Percentiles rank a stretch among this genome's conserved stretches.
Conservation (phyloP, 1,140 invertebrate genomes). For the Paraescarpia echinospica region DNA sequence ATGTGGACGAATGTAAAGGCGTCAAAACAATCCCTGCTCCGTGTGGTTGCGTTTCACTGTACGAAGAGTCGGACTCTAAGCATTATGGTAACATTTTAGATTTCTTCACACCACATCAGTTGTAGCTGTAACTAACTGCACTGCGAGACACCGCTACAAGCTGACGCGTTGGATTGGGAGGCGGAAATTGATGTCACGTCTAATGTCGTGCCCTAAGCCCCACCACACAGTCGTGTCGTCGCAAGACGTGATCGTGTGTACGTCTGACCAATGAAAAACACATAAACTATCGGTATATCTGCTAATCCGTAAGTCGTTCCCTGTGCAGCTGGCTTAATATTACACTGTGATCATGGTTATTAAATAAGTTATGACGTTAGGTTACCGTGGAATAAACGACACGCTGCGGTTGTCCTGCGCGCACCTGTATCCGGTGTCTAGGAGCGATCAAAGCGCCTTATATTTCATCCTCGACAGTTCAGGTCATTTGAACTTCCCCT, state of each 20-base stretch:
- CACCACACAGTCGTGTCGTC: background rate
- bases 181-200: background rate
- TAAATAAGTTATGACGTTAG: background rate
- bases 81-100: background rate
- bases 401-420: background rate
- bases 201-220: background rate
- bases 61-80: too few relatives aligned
- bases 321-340: background rate
- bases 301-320: background rate
- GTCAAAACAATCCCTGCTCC: background rate
- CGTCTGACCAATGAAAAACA: background rate
- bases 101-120: background rate
- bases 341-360: background rate
- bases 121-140: background rate
- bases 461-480: background rate
- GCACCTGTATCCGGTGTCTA: background rate
- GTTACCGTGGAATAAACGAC: background rate
- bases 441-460: background rate
- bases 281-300: background rate
- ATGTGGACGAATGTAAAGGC: background rate
- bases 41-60: too few relatives aligned
- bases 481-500: background rate
- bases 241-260: background rate
- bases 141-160: background rate
- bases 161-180: background rate